Evolutionary conservation across 2,797 vertebrate genomes (phyloP).

Genomic region (Eleutherodactylus coqui): DNA sequence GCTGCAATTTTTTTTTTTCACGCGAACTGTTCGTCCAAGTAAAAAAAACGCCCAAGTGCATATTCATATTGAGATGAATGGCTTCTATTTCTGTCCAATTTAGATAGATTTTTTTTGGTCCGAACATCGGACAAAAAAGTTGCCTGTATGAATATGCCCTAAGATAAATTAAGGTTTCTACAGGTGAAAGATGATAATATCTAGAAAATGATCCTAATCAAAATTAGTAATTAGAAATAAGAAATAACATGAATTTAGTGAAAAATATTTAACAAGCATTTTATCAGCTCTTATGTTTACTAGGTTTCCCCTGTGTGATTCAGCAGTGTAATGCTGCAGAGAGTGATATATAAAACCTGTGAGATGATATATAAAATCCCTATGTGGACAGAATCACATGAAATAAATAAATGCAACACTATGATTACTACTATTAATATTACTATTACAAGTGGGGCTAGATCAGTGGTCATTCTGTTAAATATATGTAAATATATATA

Average conservation of each 20-base stretch:
- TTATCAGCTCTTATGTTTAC: not conserved
- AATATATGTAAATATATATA: constrained; percentile 8
- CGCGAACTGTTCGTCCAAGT: too few species aligned
- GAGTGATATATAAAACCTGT: not conserved
- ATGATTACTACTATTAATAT: not conserved
- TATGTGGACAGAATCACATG: not conserved
- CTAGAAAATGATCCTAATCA: too few species aligned
- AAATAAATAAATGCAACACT: not conserved
- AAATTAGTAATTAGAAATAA: not conserved
- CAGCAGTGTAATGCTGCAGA: not conserved
- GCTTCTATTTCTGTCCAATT: too few species aligned
- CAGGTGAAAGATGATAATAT: not conserved
- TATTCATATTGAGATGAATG: too few species aligned
- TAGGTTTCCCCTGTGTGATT: not conserved
- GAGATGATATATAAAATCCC: not conserved
- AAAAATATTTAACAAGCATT: not conserved
- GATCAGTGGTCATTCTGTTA: not conserved
- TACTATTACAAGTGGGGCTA: not conserved
- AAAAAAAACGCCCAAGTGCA: too few species aligned
- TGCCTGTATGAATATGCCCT: too few species aligned
- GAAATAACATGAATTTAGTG: not conserved
- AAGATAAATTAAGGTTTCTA: not conserved
- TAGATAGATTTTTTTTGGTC: too few species aligned
- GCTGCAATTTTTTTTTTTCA: too few species aligned
- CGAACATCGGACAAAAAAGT: too few species aligned